Evolutionary conservation across 2,888 invertebrate genomes (phyloP), one percentile per base, ranked within the genome.

Genomic region (Hyles lineata): DNA sequence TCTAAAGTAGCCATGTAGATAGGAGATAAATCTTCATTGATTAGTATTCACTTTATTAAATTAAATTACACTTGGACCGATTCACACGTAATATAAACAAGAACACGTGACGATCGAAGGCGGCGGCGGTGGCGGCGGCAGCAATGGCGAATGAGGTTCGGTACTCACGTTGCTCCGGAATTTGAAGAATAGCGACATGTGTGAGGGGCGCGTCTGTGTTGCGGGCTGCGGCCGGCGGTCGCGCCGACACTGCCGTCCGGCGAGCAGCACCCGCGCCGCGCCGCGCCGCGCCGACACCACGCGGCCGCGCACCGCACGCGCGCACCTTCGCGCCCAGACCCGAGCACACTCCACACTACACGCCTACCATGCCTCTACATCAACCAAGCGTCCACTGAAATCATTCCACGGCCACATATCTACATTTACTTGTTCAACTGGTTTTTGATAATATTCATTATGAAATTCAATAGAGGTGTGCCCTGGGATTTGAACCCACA

Each of bases 151-250:
- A n/a, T 55, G 2, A 55, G 55, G 5, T 55, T 63, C 70, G 78
- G 80, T 93, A 95, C 95, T 95, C 88, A 95, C 95, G 81, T 87
- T 88, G 88, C 90, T 94, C 86, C 95, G 86, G 89, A 95, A 94
- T 88, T 95, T 95, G 92, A 95, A 95, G 89, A 95, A 95, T 83
- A 94, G 90, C 86, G 95, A 95, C 95, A 95, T 95, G 84, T 77
- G 76, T 52, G 74, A 75, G 74, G 74, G 74, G 74, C 72, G 74
- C 76, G 80, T 55, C n/a, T 19, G 55, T n/a, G 55, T 76, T 77
- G 81, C 81, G 83, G 78, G 79, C 82, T 83, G 84, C 83, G 82
- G 83, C 79, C 79, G 80, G 82, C 15, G 76, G 78, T 82, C 85
- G 82, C 85, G 85, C 83, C 82, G 77, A 80, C 83, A 86, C 87